Evolutionary conservation across 2,888 invertebrate species (phyloP).

Genomic region (Scaptomyza flava): DNA sequence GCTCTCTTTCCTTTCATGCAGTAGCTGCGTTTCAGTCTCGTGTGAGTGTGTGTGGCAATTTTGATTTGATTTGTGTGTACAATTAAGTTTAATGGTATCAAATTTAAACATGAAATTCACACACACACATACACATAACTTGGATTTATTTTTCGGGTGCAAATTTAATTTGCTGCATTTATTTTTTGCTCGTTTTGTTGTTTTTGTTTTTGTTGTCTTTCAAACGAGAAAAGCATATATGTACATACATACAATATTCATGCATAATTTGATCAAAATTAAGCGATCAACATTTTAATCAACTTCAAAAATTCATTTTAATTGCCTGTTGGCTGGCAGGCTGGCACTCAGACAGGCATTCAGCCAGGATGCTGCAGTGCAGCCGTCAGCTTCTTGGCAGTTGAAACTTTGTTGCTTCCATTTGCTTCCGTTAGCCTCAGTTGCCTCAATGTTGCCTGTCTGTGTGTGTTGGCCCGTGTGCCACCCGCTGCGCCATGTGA

Average conservation of each 20-base stretch:
- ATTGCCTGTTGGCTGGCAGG: conserved; percentile 27
- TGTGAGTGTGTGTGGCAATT: conserved; percentile 21
- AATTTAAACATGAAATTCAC: conserved; percentile 26
- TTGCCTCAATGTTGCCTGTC: neutral
- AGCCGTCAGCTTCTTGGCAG: conserved; percentile 17
- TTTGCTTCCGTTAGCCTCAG: conserved; percentile 1
- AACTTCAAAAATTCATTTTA: conserved; percentile 36
- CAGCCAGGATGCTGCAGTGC: conserved; percentile 7
- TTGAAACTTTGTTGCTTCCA: conserved; percentile 15
- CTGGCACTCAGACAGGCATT: neutral
- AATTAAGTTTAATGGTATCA: conserved; percentile 66
- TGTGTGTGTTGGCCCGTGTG: conserved; percentile 3
- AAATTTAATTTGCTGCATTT: conserved; percentile 37
- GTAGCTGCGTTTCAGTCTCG: neutral
- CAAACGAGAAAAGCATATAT: conserved; percentile 2
- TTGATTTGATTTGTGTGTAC: conserved; percentile 62
- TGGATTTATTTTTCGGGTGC: conserved; percentile 5
- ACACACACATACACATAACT: conserved; percentile 7
- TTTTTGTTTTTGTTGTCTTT: conserved; percentile 15
- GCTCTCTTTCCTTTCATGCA: neutral
- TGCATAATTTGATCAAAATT: conserved; percentile 42
- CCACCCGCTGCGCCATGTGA: conserved; percentile 52
- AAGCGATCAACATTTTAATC: conserved; percentile 50
- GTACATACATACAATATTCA: too few species aligned
- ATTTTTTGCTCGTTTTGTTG: too few species aligned